These are phyloP conservation scores for Mystacides longicornis DNA, from an alignment of 2,888 invertebrate genomes.

Conservation along the genomic window DNA sequence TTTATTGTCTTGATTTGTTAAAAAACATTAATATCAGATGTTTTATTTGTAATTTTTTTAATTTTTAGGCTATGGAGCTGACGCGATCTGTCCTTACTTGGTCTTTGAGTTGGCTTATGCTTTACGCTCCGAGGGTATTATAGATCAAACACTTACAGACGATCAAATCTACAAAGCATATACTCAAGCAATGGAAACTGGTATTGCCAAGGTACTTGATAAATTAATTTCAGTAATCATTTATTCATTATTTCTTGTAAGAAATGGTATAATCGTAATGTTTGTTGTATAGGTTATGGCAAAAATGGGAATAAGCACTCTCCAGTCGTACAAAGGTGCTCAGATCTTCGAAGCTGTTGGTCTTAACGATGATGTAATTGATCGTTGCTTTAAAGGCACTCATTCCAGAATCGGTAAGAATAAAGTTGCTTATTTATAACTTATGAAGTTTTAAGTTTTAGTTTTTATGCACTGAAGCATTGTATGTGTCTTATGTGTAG, in stretches of 20 bases:
- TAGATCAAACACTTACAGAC: constrained; percentile 71
- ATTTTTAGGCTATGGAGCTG: constrained; percentile 74
- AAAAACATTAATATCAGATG: too few relatives aligned
- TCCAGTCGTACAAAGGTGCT: constrained; percentile 98
- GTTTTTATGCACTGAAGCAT: neutral
- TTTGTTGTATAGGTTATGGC: constrained; percentile 64
- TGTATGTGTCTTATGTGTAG: constrained; percentile 36
- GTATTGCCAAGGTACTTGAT: constrained; percentile 81
- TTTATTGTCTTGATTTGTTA: too few relatives aligned
- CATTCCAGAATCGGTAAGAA: constrained; percentile 54
- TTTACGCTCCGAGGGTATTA: constrained; percentile 76
- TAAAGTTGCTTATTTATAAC: neutral
- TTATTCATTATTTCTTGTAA: too few relatives aligned
- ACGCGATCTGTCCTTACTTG: constrained; percentile 95
- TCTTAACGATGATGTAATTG: constrained; percentile 82
- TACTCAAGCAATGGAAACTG: constrained; percentile 84
- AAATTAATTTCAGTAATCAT: too few relatives aligned
- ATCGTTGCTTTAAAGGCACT: constrained; percentile 83
- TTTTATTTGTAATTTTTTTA: neutral
- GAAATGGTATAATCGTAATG: neutral
- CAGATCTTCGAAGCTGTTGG: constrained; percentile 99
- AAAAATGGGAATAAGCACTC: constrained; percentile 98
- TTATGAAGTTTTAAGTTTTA: neutral
- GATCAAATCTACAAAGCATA: constrained; percentile 80
- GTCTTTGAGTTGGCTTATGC: constrained; percentile 89